phyloP scores from a whole-genome alignment of 2,797 vertebrate genomes.

The Parotocinclus haroldoi region DNA sequence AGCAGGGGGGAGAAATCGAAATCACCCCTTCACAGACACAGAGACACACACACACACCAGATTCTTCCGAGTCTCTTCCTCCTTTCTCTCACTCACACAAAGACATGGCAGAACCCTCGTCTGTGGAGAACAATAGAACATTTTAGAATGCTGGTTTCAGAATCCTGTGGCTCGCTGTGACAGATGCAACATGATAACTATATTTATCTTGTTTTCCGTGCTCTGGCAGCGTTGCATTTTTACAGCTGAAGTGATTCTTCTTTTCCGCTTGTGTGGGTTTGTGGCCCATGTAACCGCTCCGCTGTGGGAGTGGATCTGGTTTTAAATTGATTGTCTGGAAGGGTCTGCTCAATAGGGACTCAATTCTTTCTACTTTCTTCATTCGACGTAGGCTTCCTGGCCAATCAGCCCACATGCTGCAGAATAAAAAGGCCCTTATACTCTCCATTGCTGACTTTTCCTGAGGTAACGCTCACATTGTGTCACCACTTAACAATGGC shows the following conservation, averaged over 20 bases:
- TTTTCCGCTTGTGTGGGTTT: constrained; percentile 17
- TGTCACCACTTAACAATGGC: no score
- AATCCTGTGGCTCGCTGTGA: constrained; percentile 19
- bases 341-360: constrained; percentile 46
- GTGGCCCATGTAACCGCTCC: background rate
- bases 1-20: constrained; percentile 36
- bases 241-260: constrained; percentile 25
- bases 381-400: constrained; percentile 53
- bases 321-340: constrained; percentile 53
- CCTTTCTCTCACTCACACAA: constrained; percentile 18
- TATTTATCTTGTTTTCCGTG: constrained; percentile 39
- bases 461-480: no score
- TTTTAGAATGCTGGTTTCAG: constrained; percentile 10
- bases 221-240: constrained; percentile 24
- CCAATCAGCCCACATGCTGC: constrained; percentile 41
- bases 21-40: constrained; percentile 5
- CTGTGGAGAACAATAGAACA: constrained; percentile 28
- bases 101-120: constrained; percentile 18
- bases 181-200: constrained; percentile 32
- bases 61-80: constrained; percentile 16
- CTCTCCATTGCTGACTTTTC: no score
- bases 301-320: constrained; percentile 10
- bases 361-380: constrained; percentile 50
- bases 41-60: constrained; percentile 1
- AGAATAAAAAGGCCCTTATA: background rate